Evolutionary conservation across 2,888 invertebrate genomes (phyloP), one percentile per base, ranked within the genome.

Genomic region (Corbicula japonica): DNA sequence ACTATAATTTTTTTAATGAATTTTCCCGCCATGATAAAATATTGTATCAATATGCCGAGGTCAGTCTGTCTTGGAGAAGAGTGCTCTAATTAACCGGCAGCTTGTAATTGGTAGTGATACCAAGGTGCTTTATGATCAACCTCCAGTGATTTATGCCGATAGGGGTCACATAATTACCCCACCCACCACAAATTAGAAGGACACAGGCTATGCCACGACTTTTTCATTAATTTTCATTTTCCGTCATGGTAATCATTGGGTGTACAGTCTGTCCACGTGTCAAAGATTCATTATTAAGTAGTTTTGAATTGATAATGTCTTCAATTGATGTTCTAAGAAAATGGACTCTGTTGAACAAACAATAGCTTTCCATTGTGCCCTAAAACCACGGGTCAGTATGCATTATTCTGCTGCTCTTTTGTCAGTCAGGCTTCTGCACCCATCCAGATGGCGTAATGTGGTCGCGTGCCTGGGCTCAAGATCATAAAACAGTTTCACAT

Each of bases 111-210:
- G 72, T 61, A 76, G 73, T 76, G 76, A 76, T 76, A 76, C 70
- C 76, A 69, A 28, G 41, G 60, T 76, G 58, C 80, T 80, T 80
- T 80, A 80, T 76, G 76, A 80, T 76, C 72, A 52, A 35, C 44
- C 44, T 32, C 18, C 21, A 50, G 58, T 80, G 80, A 80, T 80
- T 80, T 80, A 80, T 69, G 61, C 76, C 30, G 56, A 50, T 54
- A 65, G 73, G 70, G 76, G 80, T 66, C 72, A 80, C 73, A 63
- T 80, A 72, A 80, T 80, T 80, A 80, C 80, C 76, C 80, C 80
- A 80, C 80, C 80, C 80, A 76, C 65, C 76, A 68, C 80, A 80
- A 76, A 80, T 80, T 80, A 80, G 76, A 80, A 73, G 76, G 72
- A 63, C 69, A 48, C 44, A 69, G 80, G 76, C 80, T 76, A 76